These are phyloP conservation scores for Nomada fabriciana DNA, from an alignment of 2,888 invertebrate species.

Conservation along the genomic window DNA sequence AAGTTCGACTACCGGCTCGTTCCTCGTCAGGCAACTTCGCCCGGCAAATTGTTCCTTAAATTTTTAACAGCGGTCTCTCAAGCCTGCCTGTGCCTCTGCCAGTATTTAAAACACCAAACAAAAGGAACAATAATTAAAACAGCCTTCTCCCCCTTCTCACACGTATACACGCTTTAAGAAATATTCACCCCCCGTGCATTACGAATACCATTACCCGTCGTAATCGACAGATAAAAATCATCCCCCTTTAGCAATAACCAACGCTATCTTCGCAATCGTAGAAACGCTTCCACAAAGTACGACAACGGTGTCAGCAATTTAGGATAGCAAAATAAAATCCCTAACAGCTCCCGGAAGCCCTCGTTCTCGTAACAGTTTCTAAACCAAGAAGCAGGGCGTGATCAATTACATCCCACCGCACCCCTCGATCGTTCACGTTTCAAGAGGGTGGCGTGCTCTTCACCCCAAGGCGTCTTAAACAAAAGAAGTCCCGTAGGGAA, in stretches of 20 bases:
- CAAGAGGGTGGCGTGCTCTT: background rate
- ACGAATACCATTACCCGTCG: no score
- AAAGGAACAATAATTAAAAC: conserved; percentile 11
- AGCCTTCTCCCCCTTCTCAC: background rate
- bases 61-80: conserved; percentile 30
- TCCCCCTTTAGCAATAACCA: no score
- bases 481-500: background rate
- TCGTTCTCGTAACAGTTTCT: background rate
- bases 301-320: conserved; percentile 13
- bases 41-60: conserved; percentile 43
- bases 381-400: background rate
- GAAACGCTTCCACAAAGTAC: no score
- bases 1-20: background rate
- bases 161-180: no score
- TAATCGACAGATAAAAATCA: background rate
- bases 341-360: conserved; percentile 14
- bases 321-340: conserved; percentile 37
- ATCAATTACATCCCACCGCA: conserved; percentile 50
- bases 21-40: conserved; percentile 9
- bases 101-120: conserved; percentile 26
- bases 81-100: background rate
- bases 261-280: background rate
- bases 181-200: no score
- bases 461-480: conserved; percentile 3
- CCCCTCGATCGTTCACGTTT: conserved; percentile 25